Evolutionary conservation across 2,888 invertebrate species (phyloP), one percentile per base, ranked within the genome.

Genomic region (Galeruca laticollis): DNA sequence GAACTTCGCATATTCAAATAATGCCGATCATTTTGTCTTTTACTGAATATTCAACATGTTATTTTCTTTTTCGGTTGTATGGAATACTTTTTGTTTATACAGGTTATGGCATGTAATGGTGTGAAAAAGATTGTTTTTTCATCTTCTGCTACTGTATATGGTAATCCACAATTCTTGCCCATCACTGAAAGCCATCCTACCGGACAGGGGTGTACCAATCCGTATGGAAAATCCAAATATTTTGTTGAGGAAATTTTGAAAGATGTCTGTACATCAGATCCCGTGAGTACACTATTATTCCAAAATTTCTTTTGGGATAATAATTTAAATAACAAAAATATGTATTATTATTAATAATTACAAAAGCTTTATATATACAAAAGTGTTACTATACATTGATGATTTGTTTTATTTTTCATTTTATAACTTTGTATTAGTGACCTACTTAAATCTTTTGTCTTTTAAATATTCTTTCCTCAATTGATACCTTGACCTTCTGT

Each of bases 121-220:
- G 93, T 95, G 1, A 91, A 91, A 84, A 92, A 90, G 77, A 86
- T 97, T 47, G 92, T 97, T 21, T 97, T 95, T 85, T 93, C 93
- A 3, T 97, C 97, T 21, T 97, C 97, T 0, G 96, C 97, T 26
- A 98, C 98, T 0, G 98, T 98, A 35, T 98, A 98, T 85, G 98
- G 98, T 0, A 89, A 90, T 73, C 97, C 98, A 2, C 88, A 93
- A 81, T 89, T 89, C 77, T 87, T 98, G 73, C 98, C 98, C 0
- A 86, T 98, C 57, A 92, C 93, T 77, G 98, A 98, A 86, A 86
- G 88, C 0, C 94, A 95, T 84, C 93, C 92, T 33, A 94, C 93
- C 0, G 97, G 97, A 0, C 87, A 86, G 61, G 92, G 94, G 47
- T 92, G 96, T 78, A 95, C 97, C 61, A 95, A 94, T 87, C 96